Evolutionary conservation across 2,888 invertebrate genomes (phyloP), one percentile per base, ranked within the genome.

Genomic region (Dynastes tityus): DNA sequence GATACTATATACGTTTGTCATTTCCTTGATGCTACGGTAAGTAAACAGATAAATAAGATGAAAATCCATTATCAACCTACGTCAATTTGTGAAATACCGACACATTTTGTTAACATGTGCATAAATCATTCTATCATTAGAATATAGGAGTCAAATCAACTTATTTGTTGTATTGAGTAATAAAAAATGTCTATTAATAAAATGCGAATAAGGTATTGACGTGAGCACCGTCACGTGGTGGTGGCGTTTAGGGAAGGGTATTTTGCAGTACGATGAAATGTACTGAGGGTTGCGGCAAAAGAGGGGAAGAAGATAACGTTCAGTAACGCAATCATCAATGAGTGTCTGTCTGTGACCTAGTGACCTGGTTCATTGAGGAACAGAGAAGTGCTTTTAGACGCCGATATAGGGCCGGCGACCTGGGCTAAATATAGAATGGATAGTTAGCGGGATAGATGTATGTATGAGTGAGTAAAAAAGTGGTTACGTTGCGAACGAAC

Each of bases 291-390:
- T 76, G 76, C 64, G 55, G 55, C 40, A 64, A 64, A 27, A 49
- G 22, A 65, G 71, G 71, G 68, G 58, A 16, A 27, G 67, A 55
- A 58, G 49, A 61, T 77, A 67, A 67, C 55, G 68, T 73, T 71
- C 74, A 71, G 80, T 83, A 82, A 83, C 82, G 83, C 82, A 81
- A 80, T 80, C 79, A 78, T 82, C 82, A 82, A 81, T 83, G 83
- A 82, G 80, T 80, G 79, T 80, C 81, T 78, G 80, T 79, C 80
- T 79, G 79, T 84, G 84, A 83, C 84, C 84, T 80, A 84, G 82
- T 84, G 82, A 83, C 84, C 84, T 81, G 82, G 77, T 83, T 83
- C 82, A 74, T 79, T 79, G 76, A 79, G 61, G 58, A 74, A 58
- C 58, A 45, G 58, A 45, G 61, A 61, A 40, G 67, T 27, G 55